Evolutionary conservation across 2,797 vertebrate species (phyloP), one percentile per base, ranked within the genome.

Genomic region (Phalloptychus januarius): DNA sequence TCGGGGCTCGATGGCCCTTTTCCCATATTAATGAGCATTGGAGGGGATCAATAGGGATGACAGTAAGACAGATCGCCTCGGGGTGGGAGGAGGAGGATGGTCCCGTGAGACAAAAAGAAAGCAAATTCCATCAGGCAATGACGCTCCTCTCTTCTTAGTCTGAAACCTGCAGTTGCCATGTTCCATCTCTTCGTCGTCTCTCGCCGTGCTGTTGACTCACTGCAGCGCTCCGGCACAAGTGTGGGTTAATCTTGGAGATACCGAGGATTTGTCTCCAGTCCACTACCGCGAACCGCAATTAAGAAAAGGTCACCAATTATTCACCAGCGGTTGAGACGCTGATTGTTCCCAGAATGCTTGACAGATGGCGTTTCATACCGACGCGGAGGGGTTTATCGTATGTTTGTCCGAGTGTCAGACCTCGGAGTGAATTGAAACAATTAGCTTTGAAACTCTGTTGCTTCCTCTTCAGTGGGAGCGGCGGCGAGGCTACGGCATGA

Each of bases 21-120:
- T 86, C 86, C 86, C 91, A 94, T 95, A 93, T 95, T 93, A 94
- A 95, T 95, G 90, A 94, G 91, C 71, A 31, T 72, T 85, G 87
- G 61, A 80, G 44, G 76, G 79, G 89, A 95, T 95, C 94, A 94
- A 95, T 95, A 91, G 86, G 86, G 76, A 86, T 87, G 93, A 94
- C 93, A 95, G 92, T 87, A 93, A 95, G 94, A 95, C 91, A 78
- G 92, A 95, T 94, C 36, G 84, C 90, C 91, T 88, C 31, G 16
- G 58, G 86, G 86, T 87, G 77, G 80, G 77, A 78, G 56, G 71
- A 48, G 83, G 83, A 86, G 71, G 81, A 79, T 1, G 71, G 73
- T 89, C 87, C 88, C 82, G 0, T 44, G 86, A 79, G 87, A 77
- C 40, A 80, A 87, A 89, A 79, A 78, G 83, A 87, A 88, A 89